Evolutionary conservation across 2,797 vertebrate species (phyloP), one percentile per base, ranked within the genome.

Genomic region (Labeo calbasu): DNA sequence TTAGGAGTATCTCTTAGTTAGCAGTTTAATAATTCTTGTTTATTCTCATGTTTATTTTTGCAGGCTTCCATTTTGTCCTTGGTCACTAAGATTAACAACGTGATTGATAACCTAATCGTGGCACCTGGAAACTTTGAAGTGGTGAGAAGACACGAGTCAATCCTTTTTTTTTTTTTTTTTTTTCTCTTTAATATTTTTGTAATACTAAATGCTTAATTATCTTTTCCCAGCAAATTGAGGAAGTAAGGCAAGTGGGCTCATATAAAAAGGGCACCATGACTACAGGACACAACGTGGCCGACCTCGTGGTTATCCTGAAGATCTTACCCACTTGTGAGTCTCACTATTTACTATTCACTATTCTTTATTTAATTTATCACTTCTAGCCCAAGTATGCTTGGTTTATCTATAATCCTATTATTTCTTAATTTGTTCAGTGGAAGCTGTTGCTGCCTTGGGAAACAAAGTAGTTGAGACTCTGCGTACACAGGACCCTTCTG

Each of bases 251-350:
- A 89, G 98, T 99, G 6, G 98, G 98, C 19, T 99, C 97, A 1
- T 99, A 99, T 92, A 99, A 99, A 94, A 99, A 99, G 87, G 98
- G 98, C 1, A 99, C 98, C 8, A 99, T 99, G 98, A 99, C 95
- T 0, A 96, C 96, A 0, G 98, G 98, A 82, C 97, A 99, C 91
- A 99, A 99, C 0, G 98, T 99, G 51, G 98, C 98, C 0, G 98
- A 99, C 71, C 93, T 99, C 77, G 98, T 99, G 0, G 97, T 99
- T 15, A 99, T 99, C 85, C 95, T 99, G 3, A 99, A 99, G 91
- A 99, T 99, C 90, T 89, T 99, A 5, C 98, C 98, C 3, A 99
- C 98, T 6, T 0, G 98, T 99, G 91, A 95, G 97, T 96, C 3
- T 55, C 32, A 73, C 14, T 15, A 43, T 46, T 53, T 43, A 43